These are phyloP conservation scores for Choreutis nemorana DNA, from an alignment of 2,888 invertebrate genomes.

Conservation along the genomic window DNA sequence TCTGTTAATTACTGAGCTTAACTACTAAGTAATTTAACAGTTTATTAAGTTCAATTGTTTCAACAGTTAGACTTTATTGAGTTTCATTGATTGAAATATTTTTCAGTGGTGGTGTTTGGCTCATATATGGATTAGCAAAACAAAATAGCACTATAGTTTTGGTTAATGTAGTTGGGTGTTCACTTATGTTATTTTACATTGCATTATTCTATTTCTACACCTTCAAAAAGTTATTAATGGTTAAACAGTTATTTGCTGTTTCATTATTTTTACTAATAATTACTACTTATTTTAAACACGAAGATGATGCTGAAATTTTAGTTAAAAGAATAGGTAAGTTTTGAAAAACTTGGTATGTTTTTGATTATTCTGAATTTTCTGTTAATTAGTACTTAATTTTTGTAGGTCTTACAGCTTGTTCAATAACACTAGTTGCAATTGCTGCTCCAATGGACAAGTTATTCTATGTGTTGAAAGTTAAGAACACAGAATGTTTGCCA, in stretches of 20 bases:
- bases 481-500: slow-evolving; percentile 86
- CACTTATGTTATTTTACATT: slow-evolving; percentile 75
- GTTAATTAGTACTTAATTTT: not conserved
- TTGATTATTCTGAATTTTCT: too few species aligned
- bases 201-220: slow-evolving; percentile 77
- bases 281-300: slow-evolving; percentile 66
- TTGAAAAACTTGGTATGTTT: too few species aligned
- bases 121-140: slow-evolving; percentile 80
- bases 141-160: slow-evolving; percentile 74
- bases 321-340: slow-evolving; percentile 71
- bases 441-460: slow-evolving; percentile 84
- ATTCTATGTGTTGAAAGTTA: slow-evolving; percentile 80
- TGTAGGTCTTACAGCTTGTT: slow-evolving; percentile 57
- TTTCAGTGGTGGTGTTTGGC: slow-evolving; percentile 79
- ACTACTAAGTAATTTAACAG: slow-evolving; percentile 2
- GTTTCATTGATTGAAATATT: slow-evolving; percentile 4
- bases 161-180: slow-evolving; percentile 78
- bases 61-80: slow-evolving; percentile 9
- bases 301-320: slow-evolving; percentile 59
- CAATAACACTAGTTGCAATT: slow-evolving; percentile 80
- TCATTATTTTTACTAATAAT: slow-evolving; percentile 58
- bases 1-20: not conserved
- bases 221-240: slow-evolving; percentile 70
- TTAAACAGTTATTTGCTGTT: slow-evolving; percentile 69
- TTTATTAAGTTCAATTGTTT: not conserved